Base-by-base conservation (phyloP, 2,888 invertebrate genomes). In the Chrysopilus asiliformis region DNA sequence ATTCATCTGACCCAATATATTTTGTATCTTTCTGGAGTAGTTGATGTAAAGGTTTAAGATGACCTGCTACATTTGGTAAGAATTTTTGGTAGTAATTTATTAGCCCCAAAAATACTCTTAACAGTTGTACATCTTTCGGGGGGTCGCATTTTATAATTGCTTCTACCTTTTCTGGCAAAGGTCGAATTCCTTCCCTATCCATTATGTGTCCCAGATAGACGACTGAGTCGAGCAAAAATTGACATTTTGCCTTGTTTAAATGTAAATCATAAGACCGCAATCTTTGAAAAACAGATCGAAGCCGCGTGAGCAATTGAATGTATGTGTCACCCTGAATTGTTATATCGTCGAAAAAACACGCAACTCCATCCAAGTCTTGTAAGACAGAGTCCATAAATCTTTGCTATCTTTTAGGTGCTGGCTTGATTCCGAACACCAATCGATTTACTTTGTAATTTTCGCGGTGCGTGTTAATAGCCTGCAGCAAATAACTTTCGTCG, bases 331-430 rank as follows among this genome's bases (percentile, higher is more conserved):
- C n/a, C n/a, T n/a, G n/a, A 29, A 3, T 14, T 8, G 29, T 14
- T n/a, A 31, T 33, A n/a, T 31, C 31, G 18, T 31, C 31, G 10
- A 4, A 31, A 16, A 31, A 31, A n/a, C 31, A 31, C 4, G 31
- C 2, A 2, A 18, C 31, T 31, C 18, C 18, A 9, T 17, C 2
- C 2, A 31, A n/a, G 4, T 31, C 18, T 9, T 31, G 16, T 3
- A 31, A n/a, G 2, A 31, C 3, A 4, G 8, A 9, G 12, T 31
- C 31, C 17, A 31, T 31, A 13, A 9, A 31, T 2, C 31, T 18
- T 12, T 31, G 31, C 31, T 20, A 31, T n/a, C 6, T 31, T 4
- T 31, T 31, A 7, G 31, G 31, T 31, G 31, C 31, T 31, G n/a
- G 6, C 18, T 31, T 31, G 2, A 31, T 20, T 3, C n/a, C n/a